Evolutionary conservation across 2,113 vertebrate species (phyloP).

Genomic region (Silurus asotus): DNA sequence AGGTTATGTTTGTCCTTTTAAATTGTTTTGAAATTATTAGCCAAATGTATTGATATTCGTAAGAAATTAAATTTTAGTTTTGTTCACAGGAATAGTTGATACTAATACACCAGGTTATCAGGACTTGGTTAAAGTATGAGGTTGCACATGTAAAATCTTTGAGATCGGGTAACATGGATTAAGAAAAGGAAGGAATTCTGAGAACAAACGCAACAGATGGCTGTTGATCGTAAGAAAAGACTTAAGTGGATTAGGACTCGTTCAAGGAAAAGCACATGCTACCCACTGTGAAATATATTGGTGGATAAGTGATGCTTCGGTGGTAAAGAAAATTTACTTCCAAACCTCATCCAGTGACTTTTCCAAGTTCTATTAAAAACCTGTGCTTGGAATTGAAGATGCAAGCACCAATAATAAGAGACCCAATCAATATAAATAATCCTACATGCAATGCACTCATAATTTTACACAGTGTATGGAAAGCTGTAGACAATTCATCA

Average conservation of each 20-base stretch:
- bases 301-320: background rate
- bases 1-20: too few species aligned
- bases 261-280: background rate
- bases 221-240: background rate
- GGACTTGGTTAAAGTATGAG: too few species aligned
- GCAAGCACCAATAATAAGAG: background rate
- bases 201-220: background rate
- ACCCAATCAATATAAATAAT: background rate
- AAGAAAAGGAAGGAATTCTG: too few species aligned
- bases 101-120: too few species aligned
- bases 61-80: background rate
- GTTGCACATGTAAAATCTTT: background rate
- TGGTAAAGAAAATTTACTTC: background rate
- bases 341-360: background rate
- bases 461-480: too few species aligned
- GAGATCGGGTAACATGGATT: background rate
- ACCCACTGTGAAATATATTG: background rate
- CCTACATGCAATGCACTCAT: too few species aligned
- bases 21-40: too few species aligned
- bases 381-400: background rate
- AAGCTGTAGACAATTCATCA: too few species aligned
- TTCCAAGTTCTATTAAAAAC: background rate
- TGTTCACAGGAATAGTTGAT: background rate
- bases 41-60: background rate
- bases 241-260: too few species aligned